A percentile compares a stretch with the other conserved stretches of the same genome.
phyloP scores from a whole-genome alignment of 2,113 vertebrate genomes.

The Tilapia sparmanii region DNA sequence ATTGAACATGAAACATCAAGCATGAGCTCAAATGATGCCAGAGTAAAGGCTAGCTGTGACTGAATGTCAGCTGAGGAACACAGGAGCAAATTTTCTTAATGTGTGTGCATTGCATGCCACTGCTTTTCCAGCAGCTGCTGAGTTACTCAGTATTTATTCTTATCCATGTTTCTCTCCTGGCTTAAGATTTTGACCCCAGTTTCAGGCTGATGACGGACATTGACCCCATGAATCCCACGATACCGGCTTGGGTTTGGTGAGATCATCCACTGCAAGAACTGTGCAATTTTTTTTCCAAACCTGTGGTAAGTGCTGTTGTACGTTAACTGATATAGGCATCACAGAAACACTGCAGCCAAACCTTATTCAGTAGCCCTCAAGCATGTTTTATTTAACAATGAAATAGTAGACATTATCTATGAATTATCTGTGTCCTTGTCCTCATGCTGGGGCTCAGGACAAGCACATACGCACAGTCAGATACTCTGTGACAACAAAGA shows the following conservation, averaged over 20 bases:
- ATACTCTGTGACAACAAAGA: not conserved
- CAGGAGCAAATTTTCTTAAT: not conserved
- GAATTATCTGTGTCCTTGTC: not conserved
- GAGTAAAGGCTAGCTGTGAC: not conserved
- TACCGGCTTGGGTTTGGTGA: conserved; percentile 79
- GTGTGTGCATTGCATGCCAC: not conserved
- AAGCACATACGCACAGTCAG: not conserved
- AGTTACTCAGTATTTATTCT: not conserved
- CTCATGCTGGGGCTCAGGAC: not conserved
- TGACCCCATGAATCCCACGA: conserved; percentile 81
- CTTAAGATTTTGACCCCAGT: conserved; percentile 79
- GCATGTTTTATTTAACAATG: conserved; percentile 5
- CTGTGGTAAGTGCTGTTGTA: conserved; percentile 70
- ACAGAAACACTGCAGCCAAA: not conserved
- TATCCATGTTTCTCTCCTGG: not conserved
- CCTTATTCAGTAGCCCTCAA: not conserved
- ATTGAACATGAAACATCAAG: conserved; percentile 6
- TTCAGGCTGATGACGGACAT: conserved; percentile 81
- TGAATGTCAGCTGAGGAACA: not conserved
- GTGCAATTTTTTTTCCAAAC: conserved; percentile 81
- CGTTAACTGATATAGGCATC: not conserved
- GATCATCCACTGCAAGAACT: conserved; percentile 86
- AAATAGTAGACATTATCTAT: not conserved
- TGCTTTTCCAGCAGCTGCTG: not conserved
- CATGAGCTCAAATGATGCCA: not conserved